Evolutionary conservation across 1,140 invertebrate species (phyloP).

Genomic region (Holotrichia oblita): DNA sequence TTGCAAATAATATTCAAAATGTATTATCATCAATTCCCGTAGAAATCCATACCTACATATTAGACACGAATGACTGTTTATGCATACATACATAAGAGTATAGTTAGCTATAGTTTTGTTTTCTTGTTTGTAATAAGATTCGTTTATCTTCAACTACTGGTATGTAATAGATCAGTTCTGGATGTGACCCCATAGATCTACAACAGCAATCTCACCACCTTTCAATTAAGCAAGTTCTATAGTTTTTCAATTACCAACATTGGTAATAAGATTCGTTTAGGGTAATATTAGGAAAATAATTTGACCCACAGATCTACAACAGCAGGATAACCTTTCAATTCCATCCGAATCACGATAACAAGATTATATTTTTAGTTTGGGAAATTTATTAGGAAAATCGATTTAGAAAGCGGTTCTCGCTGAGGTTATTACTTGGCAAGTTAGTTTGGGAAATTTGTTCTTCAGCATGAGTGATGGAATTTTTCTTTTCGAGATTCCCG

Average conservation of each 20-base stretch:
- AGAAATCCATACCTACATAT: too few relatives aligned
- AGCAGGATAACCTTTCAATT: background rate
- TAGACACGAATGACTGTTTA: too few relatives aligned
- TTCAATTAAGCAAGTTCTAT: too few relatives aligned
- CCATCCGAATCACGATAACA: background rate
- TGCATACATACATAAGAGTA: too few relatives aligned
- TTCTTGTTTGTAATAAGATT: too few relatives aligned
- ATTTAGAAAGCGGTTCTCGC: background rate
- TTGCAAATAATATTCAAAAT: too few relatives aligned
- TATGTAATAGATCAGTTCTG: too few relatives aligned
- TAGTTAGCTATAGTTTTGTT: too few relatives aligned
- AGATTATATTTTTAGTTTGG: too few relatives aligned
- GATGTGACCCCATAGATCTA: background rate
- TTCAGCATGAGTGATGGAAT: background rate
- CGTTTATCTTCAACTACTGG: too few relatives aligned
- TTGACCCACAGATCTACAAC: background rate
- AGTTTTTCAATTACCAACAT: background rate
- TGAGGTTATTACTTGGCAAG: background rate
- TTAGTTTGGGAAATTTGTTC: constrained; percentile 3
- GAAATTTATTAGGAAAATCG: too few relatives aligned
- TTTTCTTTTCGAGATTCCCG: background rate
- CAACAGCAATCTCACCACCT: background rate
- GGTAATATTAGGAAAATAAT: background rate
- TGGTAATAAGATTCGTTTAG: background rate
- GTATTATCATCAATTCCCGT: too few relatives aligned